Conservation (phyloP, 2,888 invertebrate species). For the Chrysolina americana region DNA sequence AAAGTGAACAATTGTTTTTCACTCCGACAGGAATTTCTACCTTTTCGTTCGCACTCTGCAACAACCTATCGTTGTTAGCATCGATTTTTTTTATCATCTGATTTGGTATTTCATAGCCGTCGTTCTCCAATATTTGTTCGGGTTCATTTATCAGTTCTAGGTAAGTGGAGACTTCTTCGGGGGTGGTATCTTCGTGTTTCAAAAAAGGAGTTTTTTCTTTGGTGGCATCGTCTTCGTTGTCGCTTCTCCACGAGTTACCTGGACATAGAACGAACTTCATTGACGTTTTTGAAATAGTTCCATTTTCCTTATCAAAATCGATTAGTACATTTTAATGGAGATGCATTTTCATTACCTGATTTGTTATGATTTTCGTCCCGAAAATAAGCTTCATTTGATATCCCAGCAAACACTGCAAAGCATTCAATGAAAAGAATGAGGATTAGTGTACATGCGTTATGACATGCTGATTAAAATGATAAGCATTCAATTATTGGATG, state of each 20-base stretch:
- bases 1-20: background rate
- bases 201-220: constrained; percentile 71
- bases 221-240: constrained; percentile 67
- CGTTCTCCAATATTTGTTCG: constrained; percentile 68
- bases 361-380: constrained; percentile 81
- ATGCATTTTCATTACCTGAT: constrained; percentile 67
- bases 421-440: constrained; percentile 51
- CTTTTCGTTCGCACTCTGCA: background rate
- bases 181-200: constrained; percentile 54
- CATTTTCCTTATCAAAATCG: constrained; percentile 25
- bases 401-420: constrained; percentile 75
- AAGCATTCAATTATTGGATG: background rate
- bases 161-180: constrained; percentile 74
- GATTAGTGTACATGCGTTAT: constrained; percentile 48
- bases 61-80: constrained; percentile 11
- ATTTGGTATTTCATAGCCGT: constrained; percentile 79
- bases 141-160: constrained; percentile 77
- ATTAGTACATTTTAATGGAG: constrained; percentile 35
- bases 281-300: constrained; percentile 36
- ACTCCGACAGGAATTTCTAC: background rate
- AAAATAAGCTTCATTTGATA: constrained; percentile 85
- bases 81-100: constrained; percentile 45
- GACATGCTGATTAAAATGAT: constrained; percentile 34
- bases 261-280: constrained; percentile 46
- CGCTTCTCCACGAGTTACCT: constrained; percentile 72